Conservation (phyloP, 2,888 invertebrate species). For the Tribolium freemani region DNA sequence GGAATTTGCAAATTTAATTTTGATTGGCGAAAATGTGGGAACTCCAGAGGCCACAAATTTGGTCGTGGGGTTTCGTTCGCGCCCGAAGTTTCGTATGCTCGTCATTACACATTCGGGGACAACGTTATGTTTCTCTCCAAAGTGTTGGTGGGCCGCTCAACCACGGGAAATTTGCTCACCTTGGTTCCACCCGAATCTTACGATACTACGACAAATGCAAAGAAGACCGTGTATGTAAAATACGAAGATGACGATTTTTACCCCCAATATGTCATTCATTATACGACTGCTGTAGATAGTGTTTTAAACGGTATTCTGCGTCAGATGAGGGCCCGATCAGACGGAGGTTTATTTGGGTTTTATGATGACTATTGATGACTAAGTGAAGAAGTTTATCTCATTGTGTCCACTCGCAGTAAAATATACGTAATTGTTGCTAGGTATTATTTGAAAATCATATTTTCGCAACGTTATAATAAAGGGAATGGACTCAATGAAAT, state of each 20-base stretch:
- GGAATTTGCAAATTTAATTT: conserved; percentile 58
- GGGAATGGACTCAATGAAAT: too few relatives aligned
- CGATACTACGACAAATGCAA: conserved; percentile 40
- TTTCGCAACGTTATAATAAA: too few relatives aligned
- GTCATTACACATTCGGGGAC: conserved; percentile 52
- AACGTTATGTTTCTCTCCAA: conserved; percentile 46
- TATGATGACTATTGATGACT: too few relatives aligned
- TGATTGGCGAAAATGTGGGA: conserved; percentile 56
- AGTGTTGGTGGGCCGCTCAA: conserved; percentile 30
- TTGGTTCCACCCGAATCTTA: conserved; percentile 37
- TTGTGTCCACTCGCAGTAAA: too few relatives aligned
- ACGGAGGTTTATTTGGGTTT: too few relatives aligned
- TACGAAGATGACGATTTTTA: conserved; percentile 44
- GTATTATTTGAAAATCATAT: too few relatives aligned
- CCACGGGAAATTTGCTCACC: conserved; percentile 8
- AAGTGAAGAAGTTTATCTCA: too few relatives aligned
- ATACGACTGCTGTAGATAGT: not conserved
- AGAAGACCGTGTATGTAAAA: conserved; percentile 42
- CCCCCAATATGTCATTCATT: conserved; percentile 43
- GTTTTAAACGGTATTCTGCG: too few relatives aligned
- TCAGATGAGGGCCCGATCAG: too few relatives aligned
- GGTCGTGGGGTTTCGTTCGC: conserved; percentile 60
- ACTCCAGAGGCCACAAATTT: conserved; percentile 49
- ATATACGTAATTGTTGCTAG: too few relatives aligned
- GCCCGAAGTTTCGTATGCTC: conserved; percentile 53